phyloP scores from a whole-genome alignment of 2,797 vertebrate genomes.

The Cheirogaleus major region DNA sequence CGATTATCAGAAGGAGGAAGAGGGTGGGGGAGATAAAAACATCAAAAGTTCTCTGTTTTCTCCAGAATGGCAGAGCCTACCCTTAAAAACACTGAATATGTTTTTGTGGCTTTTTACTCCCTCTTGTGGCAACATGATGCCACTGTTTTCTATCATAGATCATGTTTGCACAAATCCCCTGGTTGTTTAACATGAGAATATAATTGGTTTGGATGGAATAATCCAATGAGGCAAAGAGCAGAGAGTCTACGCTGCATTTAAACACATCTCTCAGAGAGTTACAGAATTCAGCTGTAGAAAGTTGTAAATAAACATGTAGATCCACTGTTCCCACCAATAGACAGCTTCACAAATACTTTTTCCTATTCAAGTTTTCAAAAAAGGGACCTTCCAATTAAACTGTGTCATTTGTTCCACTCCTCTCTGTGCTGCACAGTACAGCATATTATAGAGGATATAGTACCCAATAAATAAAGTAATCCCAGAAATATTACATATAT shows the following conservation, averaged over 20 bases:
- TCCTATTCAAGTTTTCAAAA: neutral
- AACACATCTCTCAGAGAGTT: neutral
- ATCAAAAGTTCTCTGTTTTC: neutral
- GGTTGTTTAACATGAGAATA: neutral
- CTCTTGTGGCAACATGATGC: conserved; percentile 31
- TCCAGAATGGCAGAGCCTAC: neutral
- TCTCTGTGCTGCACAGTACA: neutral
- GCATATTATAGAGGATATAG: neutral
- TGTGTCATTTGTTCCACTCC: neutral
- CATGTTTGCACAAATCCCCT: neutral
- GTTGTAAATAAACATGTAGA: neutral
- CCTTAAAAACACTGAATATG: neutral
- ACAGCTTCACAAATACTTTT: neutral
- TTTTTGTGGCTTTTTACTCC: conserved; percentile 49
- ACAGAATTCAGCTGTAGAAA: neutral
- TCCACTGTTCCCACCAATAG: too few species aligned
- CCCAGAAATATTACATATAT: neutral
- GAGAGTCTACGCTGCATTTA: neutral
- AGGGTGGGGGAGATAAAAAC: neutral
- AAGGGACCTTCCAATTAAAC: neutral
- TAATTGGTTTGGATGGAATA: neutral
- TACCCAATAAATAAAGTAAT: neutral
- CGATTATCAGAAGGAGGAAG: neutral
- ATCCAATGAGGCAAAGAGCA: neutral
- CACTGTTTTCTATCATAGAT: neutral